Evolutionary conservation across 64 coral and sea anemone genomes (phyloP).

Genomic region (Platygyra sinensis): DNA sequence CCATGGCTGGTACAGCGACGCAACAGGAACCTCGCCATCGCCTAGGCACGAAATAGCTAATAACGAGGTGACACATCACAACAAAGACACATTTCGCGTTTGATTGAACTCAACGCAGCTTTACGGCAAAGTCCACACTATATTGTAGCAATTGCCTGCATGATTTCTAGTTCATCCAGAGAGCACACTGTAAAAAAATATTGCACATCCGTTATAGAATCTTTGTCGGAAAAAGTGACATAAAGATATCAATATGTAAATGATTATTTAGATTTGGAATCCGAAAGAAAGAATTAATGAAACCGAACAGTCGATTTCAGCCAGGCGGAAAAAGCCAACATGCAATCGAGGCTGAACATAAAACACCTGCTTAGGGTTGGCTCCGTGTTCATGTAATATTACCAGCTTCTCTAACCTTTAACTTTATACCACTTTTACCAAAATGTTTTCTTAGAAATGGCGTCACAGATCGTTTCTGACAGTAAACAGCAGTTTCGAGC

Average conservation of each 20-base stretch:
- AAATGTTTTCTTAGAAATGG: not conserved
- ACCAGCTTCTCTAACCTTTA: no score
- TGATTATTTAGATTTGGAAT: no score
- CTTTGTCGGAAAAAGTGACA: not conserved
- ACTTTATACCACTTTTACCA: not conserved
- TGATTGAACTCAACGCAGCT: no score
- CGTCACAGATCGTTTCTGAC: not conserved
- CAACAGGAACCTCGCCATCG: not conserved
- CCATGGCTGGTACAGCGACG: not conserved
- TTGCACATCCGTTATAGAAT: not conserved
- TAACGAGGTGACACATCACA: not conserved
- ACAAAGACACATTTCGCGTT: no score
- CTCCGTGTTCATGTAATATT: not conserved
- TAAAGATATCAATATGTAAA: not conserved
- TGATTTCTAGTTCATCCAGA: not conserved
- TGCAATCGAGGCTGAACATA: not conserved
- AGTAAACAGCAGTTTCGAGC: not conserved
- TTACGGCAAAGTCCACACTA: no score
- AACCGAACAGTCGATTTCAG: not conserved
- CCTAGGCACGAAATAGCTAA: not conserved
- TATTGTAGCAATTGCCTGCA: not conserved
- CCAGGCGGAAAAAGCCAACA: not conserved
- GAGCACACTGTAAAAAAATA: not conserved
- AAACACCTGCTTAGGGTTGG: not conserved
- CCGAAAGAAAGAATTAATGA: not conserved